phyloP scores from a whole-genome alignment of 1,140 invertebrate species.

The Drosophila jambulina region DNA sequence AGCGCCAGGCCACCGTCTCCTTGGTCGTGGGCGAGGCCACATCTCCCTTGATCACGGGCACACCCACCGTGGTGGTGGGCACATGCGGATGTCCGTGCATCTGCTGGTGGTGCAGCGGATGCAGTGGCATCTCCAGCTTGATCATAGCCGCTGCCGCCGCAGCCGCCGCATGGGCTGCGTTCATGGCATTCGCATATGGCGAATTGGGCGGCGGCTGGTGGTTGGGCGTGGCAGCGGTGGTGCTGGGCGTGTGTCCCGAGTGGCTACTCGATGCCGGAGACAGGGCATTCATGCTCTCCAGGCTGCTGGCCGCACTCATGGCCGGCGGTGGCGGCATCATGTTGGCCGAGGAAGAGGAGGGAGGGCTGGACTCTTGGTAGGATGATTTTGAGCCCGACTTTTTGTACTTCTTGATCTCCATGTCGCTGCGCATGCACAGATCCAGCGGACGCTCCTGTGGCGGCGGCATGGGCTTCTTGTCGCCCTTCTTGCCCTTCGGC shows the following conservation, averaged over 20 bases:
- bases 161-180: slow-evolving; percentile 71
- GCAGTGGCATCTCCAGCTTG: slow-evolving; percentile 83
- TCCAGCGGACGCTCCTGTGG: slow-evolving; percentile 94
- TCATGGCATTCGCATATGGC: slow-evolving; percentile 63
- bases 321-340: slow-evolving; percentile 85
- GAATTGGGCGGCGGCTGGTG: slow-evolving; percentile 47
- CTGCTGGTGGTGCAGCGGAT: slow-evolving; percentile 61
- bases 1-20: slow-evolving; percentile 90
- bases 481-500: slow-evolving; percentile 55
- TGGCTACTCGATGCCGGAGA: slow-evolving; percentile 76
- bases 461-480: slow-evolving; percentile 84
- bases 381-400: slow-evolving; percentile 80
- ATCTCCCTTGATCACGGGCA: slow-evolving; percentile 91
- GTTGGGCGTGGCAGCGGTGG: slow-evolving; percentile 51
- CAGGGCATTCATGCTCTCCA: slow-evolving; percentile 74
- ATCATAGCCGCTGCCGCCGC: slow-evolving; percentile 83
- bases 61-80: slow-evolving; percentile 84
- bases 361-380: slow-evolving; percentile 72
- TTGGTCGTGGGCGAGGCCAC: slow-evolving; percentile 92
- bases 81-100: slow-evolving; percentile 38
- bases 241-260: slow-evolving; percentile 62
- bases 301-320: slow-evolving; percentile 69
- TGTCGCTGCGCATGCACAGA: slow-evolving; percentile 88
- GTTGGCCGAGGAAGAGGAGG: background rate
- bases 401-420: slow-evolving; percentile 72